Conservation (phyloP, 1,140 invertebrate genomes). For the Reticulitermes speratus region DNA sequence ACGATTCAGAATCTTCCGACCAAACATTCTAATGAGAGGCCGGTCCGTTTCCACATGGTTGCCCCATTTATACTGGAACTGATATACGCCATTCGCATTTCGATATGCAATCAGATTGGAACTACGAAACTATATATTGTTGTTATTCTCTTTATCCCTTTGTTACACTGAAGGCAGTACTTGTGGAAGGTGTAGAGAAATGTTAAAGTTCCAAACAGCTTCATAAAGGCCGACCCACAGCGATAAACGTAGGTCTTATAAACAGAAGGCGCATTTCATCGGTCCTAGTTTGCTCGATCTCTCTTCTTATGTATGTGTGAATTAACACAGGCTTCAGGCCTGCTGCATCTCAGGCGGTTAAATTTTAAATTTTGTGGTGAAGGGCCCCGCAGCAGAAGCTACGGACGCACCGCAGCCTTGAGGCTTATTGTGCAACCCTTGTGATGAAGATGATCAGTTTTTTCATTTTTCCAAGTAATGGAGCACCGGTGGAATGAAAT, state of each 20-base stretch:
- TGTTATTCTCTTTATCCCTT: not conserved
- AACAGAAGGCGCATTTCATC: not conserved
- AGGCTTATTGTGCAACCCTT: too few species aligned
- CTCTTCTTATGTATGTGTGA: too few species aligned
- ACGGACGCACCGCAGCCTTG: too few species aligned
- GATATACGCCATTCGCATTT: not conserved
- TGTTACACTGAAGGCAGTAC: not conserved
- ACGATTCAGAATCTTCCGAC: not conserved
- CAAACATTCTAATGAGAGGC: slow-evolving; percentile 2
- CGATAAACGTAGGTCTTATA: not conserved
- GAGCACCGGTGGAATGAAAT: too few species aligned
- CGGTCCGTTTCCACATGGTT: not conserved
- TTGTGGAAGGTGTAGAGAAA: not conserved
- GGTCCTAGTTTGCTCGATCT: not conserved
- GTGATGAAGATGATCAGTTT: too few species aligned
- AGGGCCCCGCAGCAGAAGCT: too few species aligned
- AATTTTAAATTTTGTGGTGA: too few species aligned
- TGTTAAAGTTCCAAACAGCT: not conserved
- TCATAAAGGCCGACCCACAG: not conserved
- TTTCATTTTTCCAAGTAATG: too few species aligned
- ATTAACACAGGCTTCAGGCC: too few species aligned
- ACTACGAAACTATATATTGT: not conserved
- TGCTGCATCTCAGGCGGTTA: too few species aligned
- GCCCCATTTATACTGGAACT: not conserved
- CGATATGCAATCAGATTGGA: not conserved